phyloP scores from a whole-genome alignment of 1,140 invertebrate genomes.

The Drosophila arizonae region DNA sequence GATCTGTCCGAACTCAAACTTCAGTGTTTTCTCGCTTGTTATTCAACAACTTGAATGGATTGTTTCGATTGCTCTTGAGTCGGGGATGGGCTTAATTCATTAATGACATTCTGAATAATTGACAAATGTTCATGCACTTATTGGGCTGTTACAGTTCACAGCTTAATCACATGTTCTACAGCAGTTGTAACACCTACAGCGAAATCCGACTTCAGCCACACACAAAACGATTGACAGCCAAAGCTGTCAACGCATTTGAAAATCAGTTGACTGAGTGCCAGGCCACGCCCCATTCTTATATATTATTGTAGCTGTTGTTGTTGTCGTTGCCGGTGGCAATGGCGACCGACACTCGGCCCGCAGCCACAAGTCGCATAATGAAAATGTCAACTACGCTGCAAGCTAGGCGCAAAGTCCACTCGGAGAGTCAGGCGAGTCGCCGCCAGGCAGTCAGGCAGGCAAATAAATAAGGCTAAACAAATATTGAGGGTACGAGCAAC shows the following conservation, averaged over 20 bases:
- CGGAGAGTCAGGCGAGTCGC: slow-evolving; percentile 13
- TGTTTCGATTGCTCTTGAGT: neutral
- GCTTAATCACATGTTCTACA: slow-evolving; percentile 60
- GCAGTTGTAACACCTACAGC: slow-evolving; percentile 65
- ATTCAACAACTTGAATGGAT: neutral
- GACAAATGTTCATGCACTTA: slow-evolving; percentile 55
- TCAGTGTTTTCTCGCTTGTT: no score
- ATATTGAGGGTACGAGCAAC: neutral
- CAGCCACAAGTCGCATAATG: slow-evolving; percentile 63
- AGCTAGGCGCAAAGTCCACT: slow-evolving; percentile 66
- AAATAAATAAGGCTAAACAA: slow-evolving; percentile 40
- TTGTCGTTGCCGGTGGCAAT: slow-evolving; percentile 58
- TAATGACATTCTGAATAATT: slow-evolving; percentile 6
- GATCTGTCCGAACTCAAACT: neutral
- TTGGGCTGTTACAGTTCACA: slow-evolving; percentile 53
- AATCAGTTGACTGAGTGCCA: slow-evolving; percentile 65
- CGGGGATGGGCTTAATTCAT: slow-evolving; percentile 5
- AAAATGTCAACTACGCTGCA: slow-evolving; percentile 68
- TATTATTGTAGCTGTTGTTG: neutral
- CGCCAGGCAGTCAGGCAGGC: slow-evolving; percentile 10
- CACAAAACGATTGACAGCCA: slow-evolving; percentile 71
- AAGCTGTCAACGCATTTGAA: slow-evolving; percentile 76
- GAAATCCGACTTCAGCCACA: slow-evolving; percentile 30
- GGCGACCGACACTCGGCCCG: slow-evolving; percentile 52
- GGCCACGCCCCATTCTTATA: slow-evolving; percentile 44